A percentile compares a stretch with the other conserved stretches of the same genome.
phyloP scores from a whole-genome alignment of 2,888 invertebrate species.

The Ormia ochracea region DNA sequence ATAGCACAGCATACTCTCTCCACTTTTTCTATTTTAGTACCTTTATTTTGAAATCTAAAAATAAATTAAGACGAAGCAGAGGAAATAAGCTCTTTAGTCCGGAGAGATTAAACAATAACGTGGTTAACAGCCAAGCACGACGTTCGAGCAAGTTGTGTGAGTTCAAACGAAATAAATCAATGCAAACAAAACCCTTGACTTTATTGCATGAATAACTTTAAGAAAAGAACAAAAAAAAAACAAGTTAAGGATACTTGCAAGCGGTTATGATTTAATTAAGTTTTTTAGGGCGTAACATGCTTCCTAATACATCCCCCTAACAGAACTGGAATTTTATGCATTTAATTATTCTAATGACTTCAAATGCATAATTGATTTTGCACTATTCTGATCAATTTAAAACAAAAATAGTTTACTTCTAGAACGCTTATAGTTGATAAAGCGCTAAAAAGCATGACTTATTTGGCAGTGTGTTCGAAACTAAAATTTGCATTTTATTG shows the following conservation, averaged over 20 bases:
- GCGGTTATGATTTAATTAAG: neutral
- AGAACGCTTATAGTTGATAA: no score
- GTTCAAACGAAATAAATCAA: neutral
- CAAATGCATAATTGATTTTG: no score
- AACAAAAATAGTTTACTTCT: no score
- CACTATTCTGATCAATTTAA: no score
- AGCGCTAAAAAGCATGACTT: no score
- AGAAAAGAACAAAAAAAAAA: neutral
- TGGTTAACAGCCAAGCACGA: neutral
- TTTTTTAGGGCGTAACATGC: no score
- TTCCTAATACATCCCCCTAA: no score
- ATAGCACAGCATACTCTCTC: no score
- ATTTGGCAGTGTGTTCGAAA: no score
- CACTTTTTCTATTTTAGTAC: neutral
- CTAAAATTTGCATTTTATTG: no score
- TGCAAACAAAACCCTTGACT: conserved; percentile 8
- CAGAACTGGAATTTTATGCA: no score
- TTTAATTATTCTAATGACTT: no score
- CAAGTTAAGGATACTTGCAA: neutral
- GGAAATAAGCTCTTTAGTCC: conserved; percentile 19
- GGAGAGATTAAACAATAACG: conserved; percentile 35
- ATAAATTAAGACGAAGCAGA: neutral
- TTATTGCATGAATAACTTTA: conserved; percentile 19
- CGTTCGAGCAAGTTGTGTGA: neutral
- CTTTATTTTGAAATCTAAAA: neutral